These are phyloP conservation scores for Vombatus ursinus DNA, from an alignment of 2,113 vertebrate genomes.

Conservation along the genomic window DNA sequence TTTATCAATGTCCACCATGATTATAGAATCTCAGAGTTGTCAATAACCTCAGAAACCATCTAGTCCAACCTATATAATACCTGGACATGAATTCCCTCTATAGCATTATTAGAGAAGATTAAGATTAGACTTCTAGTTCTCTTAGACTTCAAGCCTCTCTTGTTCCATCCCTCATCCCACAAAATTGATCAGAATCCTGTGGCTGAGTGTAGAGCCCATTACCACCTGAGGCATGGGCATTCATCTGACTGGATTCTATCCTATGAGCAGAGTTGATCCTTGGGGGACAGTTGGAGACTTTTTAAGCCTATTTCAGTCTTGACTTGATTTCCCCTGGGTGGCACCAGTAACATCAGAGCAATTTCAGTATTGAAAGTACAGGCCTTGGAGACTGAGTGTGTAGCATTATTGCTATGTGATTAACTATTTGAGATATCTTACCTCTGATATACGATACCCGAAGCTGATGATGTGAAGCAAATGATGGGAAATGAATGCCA, in stretches of 20 bases:
- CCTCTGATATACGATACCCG: neutral
- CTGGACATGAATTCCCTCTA: neutral
- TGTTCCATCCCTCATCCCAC: neutral
- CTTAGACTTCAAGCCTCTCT: neutral
- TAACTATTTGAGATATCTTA: neutral
- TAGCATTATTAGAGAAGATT: neutral
- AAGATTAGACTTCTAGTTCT: neutral
- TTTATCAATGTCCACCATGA: neutral
- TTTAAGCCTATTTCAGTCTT: neutral
- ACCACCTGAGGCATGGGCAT: neutral
- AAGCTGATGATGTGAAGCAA: neutral
- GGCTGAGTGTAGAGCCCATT: neutral
- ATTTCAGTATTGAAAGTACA: neutral
- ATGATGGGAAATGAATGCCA: neutral
- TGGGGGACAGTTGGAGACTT: neutral
- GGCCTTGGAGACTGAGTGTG: neutral
- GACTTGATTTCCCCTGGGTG: neutral
- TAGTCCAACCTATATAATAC: neutral
- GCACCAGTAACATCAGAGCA: neutral
- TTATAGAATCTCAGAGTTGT: neutral
- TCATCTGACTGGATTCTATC: neutral
- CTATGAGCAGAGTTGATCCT: neutral
- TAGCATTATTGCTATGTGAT: neutral
- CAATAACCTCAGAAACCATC: neutral
- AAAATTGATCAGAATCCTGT: neutral